These are phyloP conservation scores for Drosophila gunungcola DNA, from an alignment of 1,140 invertebrate species.

Conservation along the genomic window DNA sequence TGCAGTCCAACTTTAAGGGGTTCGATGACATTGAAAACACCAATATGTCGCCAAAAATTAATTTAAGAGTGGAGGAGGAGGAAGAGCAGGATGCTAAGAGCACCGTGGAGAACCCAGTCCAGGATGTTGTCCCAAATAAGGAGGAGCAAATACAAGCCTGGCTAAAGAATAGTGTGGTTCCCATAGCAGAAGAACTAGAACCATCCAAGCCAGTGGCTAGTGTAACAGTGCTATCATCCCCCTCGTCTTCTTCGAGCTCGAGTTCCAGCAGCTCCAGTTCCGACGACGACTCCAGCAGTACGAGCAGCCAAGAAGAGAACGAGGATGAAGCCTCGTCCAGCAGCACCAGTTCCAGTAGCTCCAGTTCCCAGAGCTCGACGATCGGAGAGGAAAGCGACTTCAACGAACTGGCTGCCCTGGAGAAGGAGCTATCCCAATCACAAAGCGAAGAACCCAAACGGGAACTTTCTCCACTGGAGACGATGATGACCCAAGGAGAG, in stretches of 20 bases:
- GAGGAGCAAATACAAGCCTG: slow-evolving; percentile 60
- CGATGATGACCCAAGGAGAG: not conserved
- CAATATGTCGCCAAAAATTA: slow-evolving; percentile 56
- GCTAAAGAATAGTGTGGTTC: slow-evolving; percentile 39
- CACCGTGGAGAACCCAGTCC: not conserved
- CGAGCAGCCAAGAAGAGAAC: slow-evolving; percentile 32
- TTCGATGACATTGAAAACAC: slow-evolving; percentile 70
- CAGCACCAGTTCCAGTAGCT: slow-evolving; percentile 25
- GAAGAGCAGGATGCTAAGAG: not conserved
- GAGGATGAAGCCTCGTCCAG: slow-evolving; percentile 26
- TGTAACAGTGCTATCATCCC: slow-evolving; percentile 33
- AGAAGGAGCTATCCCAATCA: slow-evolving; percentile 70
- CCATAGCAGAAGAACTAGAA: not conserved
- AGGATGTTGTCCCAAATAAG: slow-evolving; percentile 30
- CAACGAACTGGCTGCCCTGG: slow-evolving; percentile 69
- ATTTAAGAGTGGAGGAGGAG: slow-evolving; percentile 26
- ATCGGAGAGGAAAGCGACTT: slow-evolving; percentile 59
- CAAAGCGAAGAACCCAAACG: slow-evolving; percentile 18
- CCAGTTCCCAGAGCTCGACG: slow-evolving; percentile 23
- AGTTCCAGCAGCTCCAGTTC: slow-evolving; percentile 51
- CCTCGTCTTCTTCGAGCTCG: slow-evolving; percentile 50
- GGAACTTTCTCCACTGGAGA: not conserved
- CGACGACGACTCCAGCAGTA: slow-evolving; percentile 28
- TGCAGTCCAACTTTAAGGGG: slow-evolving; percentile 58
- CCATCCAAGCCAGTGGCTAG: not conserved